These are phyloP conservation scores for Sesamia inferens DNA, from an alignment of 2,888 invertebrate genomes.

Conservation along the genomic window DNA sequence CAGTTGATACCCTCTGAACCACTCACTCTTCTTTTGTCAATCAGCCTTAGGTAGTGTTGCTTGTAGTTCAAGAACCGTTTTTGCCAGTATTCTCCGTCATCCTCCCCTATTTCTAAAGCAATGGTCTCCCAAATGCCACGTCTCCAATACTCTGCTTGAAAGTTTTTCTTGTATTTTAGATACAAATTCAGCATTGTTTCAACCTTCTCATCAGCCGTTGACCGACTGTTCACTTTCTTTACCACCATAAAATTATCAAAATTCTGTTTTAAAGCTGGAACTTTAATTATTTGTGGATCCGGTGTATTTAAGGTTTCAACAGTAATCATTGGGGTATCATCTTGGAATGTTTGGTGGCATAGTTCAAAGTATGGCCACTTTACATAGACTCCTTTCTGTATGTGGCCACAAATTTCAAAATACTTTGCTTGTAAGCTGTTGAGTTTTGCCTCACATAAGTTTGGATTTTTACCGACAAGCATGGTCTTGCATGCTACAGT, in stretches of 20 bases:
- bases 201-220: slow-evolving; percentile 75
- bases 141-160: slow-evolving; percentile 74
- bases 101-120: slow-evolving; percentile 79
- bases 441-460: slow-evolving; percentile 77
- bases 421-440: slow-evolving; percentile 76
- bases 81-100: slow-evolving; percentile 83
- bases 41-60: slow-evolving; percentile 81
- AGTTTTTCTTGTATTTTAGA: slow-evolving; percentile 77
- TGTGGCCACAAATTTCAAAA: slow-evolving; percentile 68
- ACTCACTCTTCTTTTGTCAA: slow-evolving; percentile 73
- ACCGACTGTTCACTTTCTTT: slow-evolving; percentile 67
- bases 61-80: slow-evolving; percentile 84
- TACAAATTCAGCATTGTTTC: slow-evolving; percentile 80
- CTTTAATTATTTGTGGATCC: slow-evolving; percentile 49
- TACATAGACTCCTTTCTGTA: slow-evolving; percentile 69
- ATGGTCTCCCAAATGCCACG: slow-evolving; percentile 83
- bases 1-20: slow-evolving; percentile 75
- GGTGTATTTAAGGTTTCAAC: slow-evolving; percentile 42
- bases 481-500: slow-evolving; percentile 84
- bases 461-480: slow-evolving; percentile 76
- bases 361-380: slow-evolving; percentile 79
- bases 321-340: slow-evolving; percentile 65
- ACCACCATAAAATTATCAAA: slow-evolving; percentile 68
- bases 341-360: slow-evolving; percentile 82
- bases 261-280: slow-evolving; percentile 40